Percentiles rank a stretch among this genome's conserved stretches.
phyloP scores from a whole-genome alignment of 1,140 invertebrate genomes.

The Trichomalopsis sarcophagae region DNA sequence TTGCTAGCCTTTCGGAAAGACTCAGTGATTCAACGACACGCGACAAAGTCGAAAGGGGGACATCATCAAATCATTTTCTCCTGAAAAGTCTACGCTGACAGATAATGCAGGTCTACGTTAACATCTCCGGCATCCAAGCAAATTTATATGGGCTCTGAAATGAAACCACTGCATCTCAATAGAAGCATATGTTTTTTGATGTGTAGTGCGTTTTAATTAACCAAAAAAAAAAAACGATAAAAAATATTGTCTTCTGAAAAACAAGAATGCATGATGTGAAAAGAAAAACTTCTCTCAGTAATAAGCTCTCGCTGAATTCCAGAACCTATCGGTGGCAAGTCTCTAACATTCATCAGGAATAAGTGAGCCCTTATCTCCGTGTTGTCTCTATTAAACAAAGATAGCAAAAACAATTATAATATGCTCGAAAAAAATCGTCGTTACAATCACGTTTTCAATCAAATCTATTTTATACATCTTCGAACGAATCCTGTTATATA shows the following conservation, averaged over 20 bases:
- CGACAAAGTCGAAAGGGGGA: constrained; percentile 35
- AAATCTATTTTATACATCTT: constrained; percentile 5
- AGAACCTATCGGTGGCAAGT: constrained; percentile 52
- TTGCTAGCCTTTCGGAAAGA: constrained; percentile 33
- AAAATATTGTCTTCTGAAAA: constrained; percentile 9
- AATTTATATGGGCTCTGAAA: too few relatives aligned
- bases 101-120: not conserved
- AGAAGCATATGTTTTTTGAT: not conserved
- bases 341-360: constrained; percentile 48
- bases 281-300: not conserved
- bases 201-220: not conserved
- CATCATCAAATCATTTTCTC: not conserved
- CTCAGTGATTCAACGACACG: constrained; percentile 44
- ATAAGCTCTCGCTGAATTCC: constrained; percentile 56
- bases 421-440: constrained; percentile 48
- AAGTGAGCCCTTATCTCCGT: constrained; percentile 54
- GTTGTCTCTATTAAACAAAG: not conserved
- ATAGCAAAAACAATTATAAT: not conserved
- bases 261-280: not conserved
- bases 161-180: too few relatives aligned
- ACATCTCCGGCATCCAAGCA: too few relatives aligned
- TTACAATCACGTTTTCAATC: constrained; percentile 19
- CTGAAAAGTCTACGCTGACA: not conserved
- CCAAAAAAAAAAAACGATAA: not conserved
- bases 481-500: constrained; percentile 36